Conservation (phyloP, 1,140 invertebrate species). For the Elymnias hypermnestra region DNA sequence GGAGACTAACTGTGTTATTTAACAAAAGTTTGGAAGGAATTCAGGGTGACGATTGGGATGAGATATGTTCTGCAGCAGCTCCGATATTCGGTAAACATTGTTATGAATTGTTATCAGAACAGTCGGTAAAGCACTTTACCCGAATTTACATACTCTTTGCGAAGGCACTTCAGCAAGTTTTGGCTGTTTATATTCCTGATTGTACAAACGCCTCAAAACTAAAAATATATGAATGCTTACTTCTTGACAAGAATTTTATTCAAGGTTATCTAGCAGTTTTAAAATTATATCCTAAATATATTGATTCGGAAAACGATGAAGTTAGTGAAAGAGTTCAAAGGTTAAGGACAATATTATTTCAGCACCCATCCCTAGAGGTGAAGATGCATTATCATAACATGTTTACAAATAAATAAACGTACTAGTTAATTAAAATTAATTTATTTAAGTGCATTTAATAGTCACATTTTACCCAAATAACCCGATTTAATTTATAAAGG, state of each 20-base stretch:
- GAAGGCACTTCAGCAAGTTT: not conserved
- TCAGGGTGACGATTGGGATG: slow-evolving; percentile 25
- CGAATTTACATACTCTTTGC: slow-evolving; percentile 29
- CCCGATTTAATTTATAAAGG: too few relatives aligned
- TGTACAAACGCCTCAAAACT: slow-evolving; percentile 16
- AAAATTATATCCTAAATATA: slow-evolving; percentile 17
- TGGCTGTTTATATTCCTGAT: slow-evolving; percentile 18
- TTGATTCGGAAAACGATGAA: slow-evolving; percentile 5
- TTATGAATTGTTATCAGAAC: slow-evolving; percentile 30
- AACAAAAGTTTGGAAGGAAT: slow-evolving; percentile 21
- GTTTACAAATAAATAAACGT: not conserved
- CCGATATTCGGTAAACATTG: slow-evolving; percentile 29
- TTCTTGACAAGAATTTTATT: slow-evolving; percentile 23
- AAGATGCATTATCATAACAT: slow-evolving; percentile 42
- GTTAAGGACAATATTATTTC: slow-evolving; percentile 20
- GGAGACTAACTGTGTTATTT: slow-evolving; percentile 33
- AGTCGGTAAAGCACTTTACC: slow-evolving; percentile 33
- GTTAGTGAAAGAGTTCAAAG: slow-evolving; percentile 17
- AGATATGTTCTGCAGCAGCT: slow-evolving; percentile 20
- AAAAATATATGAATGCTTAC: slow-evolving; percentile 11
- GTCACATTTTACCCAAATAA: too few relatives aligned
- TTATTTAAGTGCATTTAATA: too few relatives aligned
- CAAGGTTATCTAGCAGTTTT: slow-evolving; percentile 31
- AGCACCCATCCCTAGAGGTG: slow-evolving; percentile 38
- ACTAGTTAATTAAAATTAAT: too few relatives aligned